Base-by-base conservation (phyloP, 2,113 vertebrate genomes). In the Hemibagrus wyckioides region DNA sequence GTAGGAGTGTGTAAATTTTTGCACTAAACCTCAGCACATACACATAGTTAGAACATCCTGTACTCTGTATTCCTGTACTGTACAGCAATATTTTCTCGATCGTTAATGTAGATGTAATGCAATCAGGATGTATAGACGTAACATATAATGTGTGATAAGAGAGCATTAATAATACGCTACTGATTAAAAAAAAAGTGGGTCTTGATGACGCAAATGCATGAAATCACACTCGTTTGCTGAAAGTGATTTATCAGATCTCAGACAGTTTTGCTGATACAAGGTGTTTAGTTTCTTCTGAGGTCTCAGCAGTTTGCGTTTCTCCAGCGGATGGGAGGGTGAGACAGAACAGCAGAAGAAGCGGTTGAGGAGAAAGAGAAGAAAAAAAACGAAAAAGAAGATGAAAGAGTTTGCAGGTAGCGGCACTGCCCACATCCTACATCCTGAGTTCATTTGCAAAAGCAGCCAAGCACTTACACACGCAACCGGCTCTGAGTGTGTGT, bases 371-470 rank as follows among this genome's bases (percentile, higher is more conserved):
- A 77, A 50, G n/a, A 77, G 19, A 39, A 80, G 54, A 54, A 79
- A 52, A 30, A 56, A 87, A 57, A n/a, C n/a, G n/a, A 39, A 82
- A 36, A 85, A 80, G 15, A 61, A 90, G 90, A 93, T 89, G 17
- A 94, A 92, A 91, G 90, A 76, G 56, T 30, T 50, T 86, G 17
- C 85, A 92, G 91, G 92, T 92, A 84, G 56, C 82, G 8, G 77
- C 87, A 84, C 88, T 63, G 17, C 88, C 94, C 94, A 94, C 94
- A 95, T 94, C 94, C 93, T 93, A 93, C 79, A 56, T 85, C 6
- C 80, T 86, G 76, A 69, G 21, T 21, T 90, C 39, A 86, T 87
- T 91, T 83, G 33, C 63, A 75, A 86, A 44, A 11, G 65, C 80
- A 82, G 39, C 10, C 65, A 87, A 82, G 39, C 80, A 50, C 86